These are phyloP conservation scores for Ctenochaetus hawaiiensis DNA, from an alignment of 2,797 vertebrate species.

Conservation along the genomic window DNA sequence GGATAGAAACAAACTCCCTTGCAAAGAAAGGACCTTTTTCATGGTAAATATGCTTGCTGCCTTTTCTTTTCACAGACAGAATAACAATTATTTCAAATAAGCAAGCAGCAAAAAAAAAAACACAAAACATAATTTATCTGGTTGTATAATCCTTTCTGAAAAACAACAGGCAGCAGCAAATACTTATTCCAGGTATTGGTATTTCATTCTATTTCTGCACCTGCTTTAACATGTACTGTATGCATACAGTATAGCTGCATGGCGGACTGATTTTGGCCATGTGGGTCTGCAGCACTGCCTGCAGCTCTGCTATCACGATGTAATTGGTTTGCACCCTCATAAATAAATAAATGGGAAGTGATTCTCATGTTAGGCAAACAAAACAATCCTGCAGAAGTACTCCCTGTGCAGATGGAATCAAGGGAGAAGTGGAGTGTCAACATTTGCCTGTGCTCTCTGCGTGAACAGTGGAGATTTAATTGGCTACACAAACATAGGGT, in stretches of 20 bases:
- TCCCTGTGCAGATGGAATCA: constrained; percentile 77
- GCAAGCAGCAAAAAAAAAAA: constrained; percentile 34
- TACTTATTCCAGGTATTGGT: constrained; percentile 36
- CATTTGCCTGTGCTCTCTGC: constrained; percentile 75
- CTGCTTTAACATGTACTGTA: constrained; percentile 22
- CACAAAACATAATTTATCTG: constrained; percentile 29
- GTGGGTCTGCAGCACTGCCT: constrained; percentile 60
- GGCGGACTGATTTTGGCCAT: constrained; percentile 58
- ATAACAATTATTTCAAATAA: constrained; percentile 38
- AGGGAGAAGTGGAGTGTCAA: constrained; percentile 77
- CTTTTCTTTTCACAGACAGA: constrained; percentile 15
- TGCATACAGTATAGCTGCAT: constrained; percentile 41
- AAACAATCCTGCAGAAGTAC: constrained; percentile 81
- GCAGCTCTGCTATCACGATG: constrained; percentile 75
- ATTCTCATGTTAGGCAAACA: constrained; percentile 84
- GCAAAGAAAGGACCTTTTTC: constrained; percentile 74
- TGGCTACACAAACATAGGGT: constrained; percentile 77
- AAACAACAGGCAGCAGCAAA: constrained; percentile 30
- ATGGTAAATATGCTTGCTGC: constrained; percentile 31
- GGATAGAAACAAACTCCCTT: constrained; percentile 65
- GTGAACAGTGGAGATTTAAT: constrained; percentile 74
- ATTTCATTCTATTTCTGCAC: constrained; percentile 11
- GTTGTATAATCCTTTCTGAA: constrained; percentile 26
- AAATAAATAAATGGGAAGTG: constrained; percentile 85
- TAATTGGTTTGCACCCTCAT: constrained; percentile 84